phyloP scores from a whole-genome alignment of 2,888 invertebrate genomes.

The Leptinotarsa haldemani region DNA sequence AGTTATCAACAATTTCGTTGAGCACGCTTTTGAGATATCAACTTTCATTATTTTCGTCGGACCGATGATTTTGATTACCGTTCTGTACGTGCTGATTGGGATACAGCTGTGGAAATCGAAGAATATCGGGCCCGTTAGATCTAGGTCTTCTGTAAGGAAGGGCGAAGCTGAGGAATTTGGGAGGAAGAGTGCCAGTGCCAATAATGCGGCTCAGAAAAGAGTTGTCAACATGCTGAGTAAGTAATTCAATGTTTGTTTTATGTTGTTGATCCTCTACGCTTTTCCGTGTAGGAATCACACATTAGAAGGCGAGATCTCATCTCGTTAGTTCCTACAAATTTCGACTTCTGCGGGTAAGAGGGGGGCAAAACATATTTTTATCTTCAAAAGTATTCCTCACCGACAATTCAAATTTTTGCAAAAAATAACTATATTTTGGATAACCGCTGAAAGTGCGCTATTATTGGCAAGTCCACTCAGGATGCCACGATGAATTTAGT shows the following conservation, averaged over 20 bases:
- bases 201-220: constrained; percentile 65
- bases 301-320: no score
- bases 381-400: no score
- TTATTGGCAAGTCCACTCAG: no score
- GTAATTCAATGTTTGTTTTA: constrained; percentile 56
- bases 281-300: no score
- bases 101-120: constrained; percentile 75
- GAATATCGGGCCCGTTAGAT: constrained; percentile 38
- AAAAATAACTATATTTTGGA: no score
- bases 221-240: constrained; percentile 86
- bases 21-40: constrained; percentile 83
- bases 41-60: constrained; percentile 85
- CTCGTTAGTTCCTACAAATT: no score
- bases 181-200: constrained; percentile 46
- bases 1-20: constrained; percentile 67
- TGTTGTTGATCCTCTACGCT: no score
- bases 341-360: no score
- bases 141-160: constrained; percentile 19
- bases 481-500: no score
- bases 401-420: no score
- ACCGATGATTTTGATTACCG: constrained; percentile 87
- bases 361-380: no score
- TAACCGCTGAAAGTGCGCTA: no score
- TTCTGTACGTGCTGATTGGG: constrained; percentile 83
- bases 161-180: constrained; percentile 36